Percentiles rank a stretch among this genome's conserved stretches.
Evolutionary conservation across 2,888 invertebrate species (phyloP).

Genomic region (Monochamus alternatus): DNA sequence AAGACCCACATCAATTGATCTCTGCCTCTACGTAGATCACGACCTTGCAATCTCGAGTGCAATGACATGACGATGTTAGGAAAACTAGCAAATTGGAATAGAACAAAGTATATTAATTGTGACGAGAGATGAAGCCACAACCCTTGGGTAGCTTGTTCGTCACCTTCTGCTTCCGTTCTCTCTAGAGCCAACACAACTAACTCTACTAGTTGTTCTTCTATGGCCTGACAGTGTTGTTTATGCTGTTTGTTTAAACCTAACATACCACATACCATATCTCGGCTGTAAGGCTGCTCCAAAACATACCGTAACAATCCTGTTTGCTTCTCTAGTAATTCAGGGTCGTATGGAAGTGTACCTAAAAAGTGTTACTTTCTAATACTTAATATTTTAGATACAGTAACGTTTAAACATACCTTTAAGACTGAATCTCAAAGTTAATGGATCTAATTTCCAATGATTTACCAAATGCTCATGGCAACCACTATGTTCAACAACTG

Average conservation of each 20-base stretch:
- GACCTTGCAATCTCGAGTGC: constrained; percentile 76
- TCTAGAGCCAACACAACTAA: constrained; percentile 94
- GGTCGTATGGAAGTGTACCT: constrained; percentile 89
- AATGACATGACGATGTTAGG: constrained; percentile 93
- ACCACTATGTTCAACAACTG: constrained; percentile 94
- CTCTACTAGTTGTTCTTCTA: constrained; percentile 95
- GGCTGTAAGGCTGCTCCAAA: constrained; percentile 93
- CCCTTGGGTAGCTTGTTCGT: constrained; percentile 81
- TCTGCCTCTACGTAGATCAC: constrained; percentile 90
- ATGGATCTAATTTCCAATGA: constrained; percentile 94
- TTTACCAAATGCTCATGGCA: constrained; percentile 92
- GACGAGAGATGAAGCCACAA: constrained; percentile 95
- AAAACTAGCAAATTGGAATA: constrained; percentile 95
- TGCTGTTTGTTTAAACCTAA: constrained; percentile 93
- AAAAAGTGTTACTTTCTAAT: constrained; percentile 14
- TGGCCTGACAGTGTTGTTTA: constrained; percentile 79
- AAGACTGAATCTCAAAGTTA: constrained; percentile 80
- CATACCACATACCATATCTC: constrained; percentile 97
- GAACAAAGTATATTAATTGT: constrained; percentile 94
- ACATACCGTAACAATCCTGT: constrained; percentile 91
- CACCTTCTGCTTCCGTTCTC: constrained; percentile 81
- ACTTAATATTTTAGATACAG: background rate
- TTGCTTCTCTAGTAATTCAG: constrained; percentile 91
- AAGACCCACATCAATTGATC: constrained; percentile 99
- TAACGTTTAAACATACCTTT: constrained; percentile 68